Evolutionary conservation across 2,797 vertebrate genomes (phyloP).

Genomic region (Enteromius unitaeniatus): DNA sequence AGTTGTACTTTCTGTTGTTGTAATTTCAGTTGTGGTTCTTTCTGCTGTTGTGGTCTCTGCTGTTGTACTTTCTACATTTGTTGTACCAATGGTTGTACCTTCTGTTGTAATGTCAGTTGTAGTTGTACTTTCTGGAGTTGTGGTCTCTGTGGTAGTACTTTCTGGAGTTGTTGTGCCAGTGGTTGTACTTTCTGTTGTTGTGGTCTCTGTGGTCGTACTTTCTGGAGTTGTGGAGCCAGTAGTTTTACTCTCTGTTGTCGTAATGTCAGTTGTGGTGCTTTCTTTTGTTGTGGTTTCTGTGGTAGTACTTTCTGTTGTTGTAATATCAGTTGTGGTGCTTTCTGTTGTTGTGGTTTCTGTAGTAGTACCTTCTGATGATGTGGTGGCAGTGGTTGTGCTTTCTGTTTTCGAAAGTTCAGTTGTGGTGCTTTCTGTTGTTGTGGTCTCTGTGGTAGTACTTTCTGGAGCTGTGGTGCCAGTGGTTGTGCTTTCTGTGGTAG

Average conservation of each 20-base stretch:
- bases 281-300: not conserved
- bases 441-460: no score
- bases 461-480: not conserved
- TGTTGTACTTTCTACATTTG: not conserved
- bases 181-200: not conserved
- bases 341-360: not conserved
- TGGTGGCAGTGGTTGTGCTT: not conserved
- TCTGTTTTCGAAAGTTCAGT: not conserved
- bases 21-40: not conserved
- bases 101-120: not conserved
- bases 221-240: not conserved
- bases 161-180: not conserved
- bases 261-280: not conserved
- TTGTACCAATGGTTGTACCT: not conserved
- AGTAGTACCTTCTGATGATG: not conserved
- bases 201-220: not conserved
- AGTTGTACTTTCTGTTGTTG: no score
- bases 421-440: not conserved
- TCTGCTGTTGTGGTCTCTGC: not conserved
- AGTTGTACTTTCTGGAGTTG: not conserved
- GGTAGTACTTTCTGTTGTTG: no score
- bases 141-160: not conserved
- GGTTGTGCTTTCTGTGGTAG: not conserved
- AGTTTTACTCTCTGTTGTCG: not conserved
- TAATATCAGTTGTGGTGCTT: no score